Base-by-base conservation (phyloP, 2,113 vertebrate genomes). In the Gallinago undulata region DNA sequence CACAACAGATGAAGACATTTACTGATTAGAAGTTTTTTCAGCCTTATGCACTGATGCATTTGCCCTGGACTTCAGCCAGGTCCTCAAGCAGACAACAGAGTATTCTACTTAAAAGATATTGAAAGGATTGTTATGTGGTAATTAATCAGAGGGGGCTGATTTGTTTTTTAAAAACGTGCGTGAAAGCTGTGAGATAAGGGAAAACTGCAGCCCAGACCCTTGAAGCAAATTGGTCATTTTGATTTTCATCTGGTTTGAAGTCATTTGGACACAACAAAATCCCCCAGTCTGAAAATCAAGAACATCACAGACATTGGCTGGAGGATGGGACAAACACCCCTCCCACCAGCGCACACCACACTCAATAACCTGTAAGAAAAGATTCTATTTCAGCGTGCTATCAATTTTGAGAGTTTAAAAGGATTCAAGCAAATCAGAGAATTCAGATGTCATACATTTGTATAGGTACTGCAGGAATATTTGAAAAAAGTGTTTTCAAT, bases 331-430 rank as follows among this genome's bases (percentile, higher is more conserved):
- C 50, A 50, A 68, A 1, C 25, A 23, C 30, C 18, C 10, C n/a
- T 41, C 28, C 23, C 22, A 73, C 30, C 11, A 48, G n/a, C 0
- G 0, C 18, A 30, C 1, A 0, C 47, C 10, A 8, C 0, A 0
- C 27, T 63, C 6, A 0, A 9, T 27, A 57, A 22, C 30, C 9
- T 73, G 6, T 16, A 47, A 48, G 19, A 51, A 69, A 56, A 81
- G 5, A 10, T 45, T 47, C 5, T 39, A 21, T 0, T 41, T 68
- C n/a, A 8, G 25, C 27, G 6, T 48, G 7, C 11, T 59, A 4
- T 12, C 47, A 13, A 9, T 35, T 56, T 60, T 47, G 8, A 25
- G 11, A 28, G 11, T 57, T 74, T 24, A 19, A 81, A 89, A 78
- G 25, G 25, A 14, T 64, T 63, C 57, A 39, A 69, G 37, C 15